Percentiles rank a stretch among this genome's conserved stretches.
phyloP scores from a whole-genome alignment of 2,797 vertebrate genomes.

The Dryobates pubescens region DNA sequence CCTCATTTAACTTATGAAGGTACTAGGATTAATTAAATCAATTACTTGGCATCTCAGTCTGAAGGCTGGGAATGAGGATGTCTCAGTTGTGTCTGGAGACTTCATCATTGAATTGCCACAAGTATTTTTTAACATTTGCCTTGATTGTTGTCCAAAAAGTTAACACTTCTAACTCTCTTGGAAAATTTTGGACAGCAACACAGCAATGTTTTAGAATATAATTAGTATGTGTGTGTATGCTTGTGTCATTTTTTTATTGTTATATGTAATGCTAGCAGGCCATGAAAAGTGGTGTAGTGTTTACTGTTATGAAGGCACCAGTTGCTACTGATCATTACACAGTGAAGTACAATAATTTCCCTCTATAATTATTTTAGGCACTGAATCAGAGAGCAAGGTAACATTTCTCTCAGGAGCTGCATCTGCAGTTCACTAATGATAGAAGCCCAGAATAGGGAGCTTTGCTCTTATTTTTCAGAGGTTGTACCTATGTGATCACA shows the following conservation, averaged over 20 bases:
- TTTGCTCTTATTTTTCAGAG: background rate
- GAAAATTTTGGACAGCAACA: background rate
- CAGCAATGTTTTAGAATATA: background rate
- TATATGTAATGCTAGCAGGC: background rate
- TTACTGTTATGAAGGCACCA: background rate
- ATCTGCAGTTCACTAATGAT: background rate
- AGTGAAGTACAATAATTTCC: background rate
- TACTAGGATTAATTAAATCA: conserved; percentile 15
- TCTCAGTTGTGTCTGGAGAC: background rate
- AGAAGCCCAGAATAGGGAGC: background rate
- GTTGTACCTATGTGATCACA: background rate
- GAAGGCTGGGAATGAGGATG: background rate
- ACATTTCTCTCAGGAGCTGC: background rate
- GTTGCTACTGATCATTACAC: background rate
- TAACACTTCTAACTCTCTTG: background rate
- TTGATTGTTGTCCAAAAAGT: background rate
- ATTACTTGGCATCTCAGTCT: background rate
- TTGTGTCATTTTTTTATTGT: background rate
- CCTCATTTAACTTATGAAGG: background rate
- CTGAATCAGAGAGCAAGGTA: background rate
- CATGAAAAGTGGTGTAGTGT: background rate
- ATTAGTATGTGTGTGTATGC: background rate
- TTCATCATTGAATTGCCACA: background rate
- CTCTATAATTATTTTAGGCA: background rate
- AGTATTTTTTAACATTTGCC: background rate